Conservation (phyloP, 37 sponge, comb jelly and placozoan genomes). For the Geodia barretti region DNA sequence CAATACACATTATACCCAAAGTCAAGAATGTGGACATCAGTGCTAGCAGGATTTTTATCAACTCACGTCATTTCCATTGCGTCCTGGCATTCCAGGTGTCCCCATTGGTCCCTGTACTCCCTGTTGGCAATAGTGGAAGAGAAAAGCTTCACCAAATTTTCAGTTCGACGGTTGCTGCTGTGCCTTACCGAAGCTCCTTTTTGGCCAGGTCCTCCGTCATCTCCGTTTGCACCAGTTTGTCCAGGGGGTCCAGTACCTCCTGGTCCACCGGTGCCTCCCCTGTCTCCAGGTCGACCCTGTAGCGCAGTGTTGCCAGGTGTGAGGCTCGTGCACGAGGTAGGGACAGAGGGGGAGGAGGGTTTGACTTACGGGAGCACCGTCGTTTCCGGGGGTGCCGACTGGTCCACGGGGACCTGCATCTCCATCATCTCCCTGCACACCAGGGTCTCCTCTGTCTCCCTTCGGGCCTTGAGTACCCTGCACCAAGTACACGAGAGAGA, state of each 20-base stretch:
- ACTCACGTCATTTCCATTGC: neutral
- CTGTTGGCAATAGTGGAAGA: too few species aligned
- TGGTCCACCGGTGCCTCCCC: neutral
- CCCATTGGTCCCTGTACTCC: neutral
- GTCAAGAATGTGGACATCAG: neutral
- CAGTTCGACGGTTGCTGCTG: too few species aligned
- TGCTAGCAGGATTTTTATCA: neutral
- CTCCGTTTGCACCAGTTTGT: conserved; percentile 18
- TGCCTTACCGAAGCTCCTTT: neutral
- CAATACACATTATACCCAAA: neutral
- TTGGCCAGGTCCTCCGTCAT: conserved; percentile 17
- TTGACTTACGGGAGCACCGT: conserved; percentile 19
- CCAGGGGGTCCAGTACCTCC: conserved; percentile 36
- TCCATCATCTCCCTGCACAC: conserved; percentile 5
- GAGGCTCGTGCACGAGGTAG: neutral
- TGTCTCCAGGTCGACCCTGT: too few species aligned
- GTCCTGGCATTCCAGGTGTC: neutral
- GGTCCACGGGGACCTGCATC: conserved; percentile 12
- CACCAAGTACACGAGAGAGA: too few species aligned
- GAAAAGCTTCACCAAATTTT: too few species aligned
- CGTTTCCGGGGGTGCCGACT: conserved; percentile 44
- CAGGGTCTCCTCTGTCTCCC: conserved; percentile 11
- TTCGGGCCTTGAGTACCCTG: conserved; percentile 22
- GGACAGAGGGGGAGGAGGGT: neutral
- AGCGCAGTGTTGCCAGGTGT: too few species aligned